Conservation (phyloP, 2,797 vertebrate genomes). For the Gila robusta region DNA sequence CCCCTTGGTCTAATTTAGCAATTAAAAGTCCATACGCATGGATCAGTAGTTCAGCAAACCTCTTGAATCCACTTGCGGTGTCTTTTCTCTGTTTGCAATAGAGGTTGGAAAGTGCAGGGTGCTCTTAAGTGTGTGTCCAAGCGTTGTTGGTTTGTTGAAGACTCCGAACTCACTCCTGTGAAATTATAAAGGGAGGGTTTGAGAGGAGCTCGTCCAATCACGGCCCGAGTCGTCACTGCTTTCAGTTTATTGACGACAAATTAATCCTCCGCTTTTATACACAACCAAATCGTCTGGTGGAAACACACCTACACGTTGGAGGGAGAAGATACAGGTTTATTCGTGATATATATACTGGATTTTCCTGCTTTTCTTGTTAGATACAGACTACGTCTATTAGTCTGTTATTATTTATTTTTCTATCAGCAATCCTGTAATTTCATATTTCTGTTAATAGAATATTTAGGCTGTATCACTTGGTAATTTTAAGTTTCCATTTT, state of each 20-base stretch:
- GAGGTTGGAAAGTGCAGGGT: slow-evolving; percentile 82
- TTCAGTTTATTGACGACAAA: slow-evolving; percentile 89
- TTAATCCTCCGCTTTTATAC: slow-evolving; percentile 86
- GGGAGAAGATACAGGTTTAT: slow-evolving; percentile 63
- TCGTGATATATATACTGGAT: slow-evolving; percentile 54
- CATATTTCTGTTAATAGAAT: not conserved
- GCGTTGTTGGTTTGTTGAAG: slow-evolving; percentile 91
- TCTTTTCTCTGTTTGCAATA: slow-evolving; percentile 67
- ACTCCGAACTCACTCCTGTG: slow-evolving; percentile 86
- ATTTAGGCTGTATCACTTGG: not conserved
- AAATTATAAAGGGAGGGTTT: slow-evolving; percentile 97
- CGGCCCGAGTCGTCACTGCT: slow-evolving; percentile 89
- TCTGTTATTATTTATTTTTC: not conserved
- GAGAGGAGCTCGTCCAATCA: slow-evolving; percentile 91
- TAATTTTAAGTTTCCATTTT: not conserved
- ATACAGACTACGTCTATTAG: not conserved
- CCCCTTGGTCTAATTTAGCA: slow-evolving; percentile 50
- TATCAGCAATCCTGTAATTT: not conserved
- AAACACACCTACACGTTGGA: slow-evolving; percentile 75
- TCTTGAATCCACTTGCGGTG: slow-evolving; percentile 76
- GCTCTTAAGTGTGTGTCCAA: slow-evolving; percentile 80
- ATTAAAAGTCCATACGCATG: slow-evolving; percentile 79
- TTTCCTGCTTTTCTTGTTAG: not conserved
- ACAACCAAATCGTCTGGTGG: slow-evolving; percentile 74
- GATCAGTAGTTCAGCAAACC: slow-evolving; percentile 77